A percentile compares a stretch with the other conserved stretches of the same genome.
phyloP scores from a whole-genome alignment of 2,113 vertebrate species.

The Sterna hirundo region DNA sequence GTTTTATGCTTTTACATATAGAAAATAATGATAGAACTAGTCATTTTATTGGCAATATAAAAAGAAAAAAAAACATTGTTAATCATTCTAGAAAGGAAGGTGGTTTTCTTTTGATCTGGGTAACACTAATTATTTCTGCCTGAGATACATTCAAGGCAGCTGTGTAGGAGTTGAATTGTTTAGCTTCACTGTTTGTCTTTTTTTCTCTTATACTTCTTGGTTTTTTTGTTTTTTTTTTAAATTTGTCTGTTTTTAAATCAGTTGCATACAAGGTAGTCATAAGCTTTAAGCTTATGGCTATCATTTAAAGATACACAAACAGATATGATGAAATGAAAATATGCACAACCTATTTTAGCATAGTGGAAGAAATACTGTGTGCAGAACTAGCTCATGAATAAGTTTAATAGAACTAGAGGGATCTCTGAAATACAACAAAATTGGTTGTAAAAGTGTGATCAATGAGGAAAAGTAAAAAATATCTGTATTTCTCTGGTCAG shows the following conservation, averaged over 20 bases:
- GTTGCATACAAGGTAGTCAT: background rate
- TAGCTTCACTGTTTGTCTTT: background rate
- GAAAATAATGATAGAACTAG: background rate
- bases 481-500: background rate
- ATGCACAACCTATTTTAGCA: background rate
- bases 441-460: background rate
- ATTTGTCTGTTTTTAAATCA: background rate
- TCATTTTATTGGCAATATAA: background rate
- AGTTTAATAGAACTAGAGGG: background rate
- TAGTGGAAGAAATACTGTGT: background rate
- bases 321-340: background rate
- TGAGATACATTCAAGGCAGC: background rate
- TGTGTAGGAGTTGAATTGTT: slow-evolving; percentile 1
- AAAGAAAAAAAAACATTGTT: background rate
- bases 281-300: background rate
- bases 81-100: background rate
- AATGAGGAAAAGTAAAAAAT: background rate
- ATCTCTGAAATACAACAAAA: background rate
- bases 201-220: background rate
- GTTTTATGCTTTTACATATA: background rate
- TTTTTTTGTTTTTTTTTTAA: background rate
- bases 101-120: slow-evolving; percentile 28
- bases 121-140: slow-evolving; percentile 23
- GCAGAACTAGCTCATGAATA: background rate
- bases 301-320: background rate